Percentiles rank a stretch among this genome's conserved stretches.
Conservation (phyloP, 2,888 invertebrate species). For the Pachycephus smyrnensis region DNA sequence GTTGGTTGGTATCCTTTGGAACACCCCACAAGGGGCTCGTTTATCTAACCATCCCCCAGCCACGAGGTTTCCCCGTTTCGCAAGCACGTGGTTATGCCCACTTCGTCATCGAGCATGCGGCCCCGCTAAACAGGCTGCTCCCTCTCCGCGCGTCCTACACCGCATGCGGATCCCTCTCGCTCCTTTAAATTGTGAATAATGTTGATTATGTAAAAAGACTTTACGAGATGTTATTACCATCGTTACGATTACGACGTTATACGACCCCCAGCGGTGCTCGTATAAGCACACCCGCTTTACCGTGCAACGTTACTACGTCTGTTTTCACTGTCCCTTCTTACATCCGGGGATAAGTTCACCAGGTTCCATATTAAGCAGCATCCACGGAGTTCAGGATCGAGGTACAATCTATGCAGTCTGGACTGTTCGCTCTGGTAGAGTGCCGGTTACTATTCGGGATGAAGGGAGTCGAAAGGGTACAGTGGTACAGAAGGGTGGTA, state of each 20-base stretch:
- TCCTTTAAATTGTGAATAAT: slow-evolving; percentile 53
- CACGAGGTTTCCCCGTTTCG: slow-evolving; percentile 12
- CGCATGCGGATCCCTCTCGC: slow-evolving; percentile 18
- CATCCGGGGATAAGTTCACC: not conserved
- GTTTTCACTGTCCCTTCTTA: not conserved
- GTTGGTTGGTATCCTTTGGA: slow-evolving; percentile 58
- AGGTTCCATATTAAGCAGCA: not conserved
- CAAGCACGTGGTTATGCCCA: slow-evolving; percentile 10
- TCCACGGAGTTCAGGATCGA: not conserved
- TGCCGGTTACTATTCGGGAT: not conserved
- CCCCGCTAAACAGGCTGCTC: slow-evolving; percentile 19
- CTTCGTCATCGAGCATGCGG: slow-evolving; percentile 20
- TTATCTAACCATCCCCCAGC: slow-evolving; percentile 57
- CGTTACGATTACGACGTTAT: slow-evolving; percentile 60
- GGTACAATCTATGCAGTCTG: not conserved
- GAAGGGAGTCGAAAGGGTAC: not conserved
- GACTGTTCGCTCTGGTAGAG: not conserved
- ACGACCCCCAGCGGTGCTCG: slow-evolving; percentile 13
- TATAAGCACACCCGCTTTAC: not conserved
- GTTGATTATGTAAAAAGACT: slow-evolving; percentile 58
- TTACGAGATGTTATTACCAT: slow-evolving; percentile 54
- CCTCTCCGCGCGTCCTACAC: not conserved
- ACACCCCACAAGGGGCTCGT: slow-evolving; percentile 63
- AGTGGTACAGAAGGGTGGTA: not conserved
- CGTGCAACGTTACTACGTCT: not conserved